phyloP scores from a whole-genome alignment of 2,888 invertebrate genomes.

The Eucera pruinosa region DNA sequence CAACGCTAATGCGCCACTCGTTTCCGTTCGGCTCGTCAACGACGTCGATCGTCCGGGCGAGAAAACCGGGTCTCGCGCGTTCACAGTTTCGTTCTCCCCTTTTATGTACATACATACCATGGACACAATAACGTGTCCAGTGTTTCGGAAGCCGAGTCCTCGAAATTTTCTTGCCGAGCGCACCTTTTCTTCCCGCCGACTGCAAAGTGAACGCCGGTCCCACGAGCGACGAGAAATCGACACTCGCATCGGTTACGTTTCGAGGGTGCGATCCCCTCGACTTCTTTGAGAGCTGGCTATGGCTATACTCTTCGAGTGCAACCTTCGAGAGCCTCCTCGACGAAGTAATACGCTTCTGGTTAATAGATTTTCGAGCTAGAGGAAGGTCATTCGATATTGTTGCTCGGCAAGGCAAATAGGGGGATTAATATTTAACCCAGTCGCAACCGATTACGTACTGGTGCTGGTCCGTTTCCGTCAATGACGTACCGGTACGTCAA shows the following conservation, averaged over 20 bases:
- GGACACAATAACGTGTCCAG: slow-evolving; percentile 50
- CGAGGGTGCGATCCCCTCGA: slow-evolving; percentile 58
- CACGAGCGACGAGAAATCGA: slow-evolving; percentile 65
- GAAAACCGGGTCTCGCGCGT: neutral
- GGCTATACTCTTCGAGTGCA: slow-evolving; percentile 30
- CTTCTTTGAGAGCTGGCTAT: slow-evolving; percentile 6
- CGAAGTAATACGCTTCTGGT: slow-evolving; percentile 7
- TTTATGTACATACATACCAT: neutral
- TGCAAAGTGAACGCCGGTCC: slow-evolving; percentile 70
- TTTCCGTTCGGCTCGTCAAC: slow-evolving; percentile 37
- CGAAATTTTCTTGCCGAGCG: slow-evolving; percentile 72
- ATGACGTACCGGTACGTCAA: too few relatives aligned
- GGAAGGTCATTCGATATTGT: slow-evolving; percentile 16
- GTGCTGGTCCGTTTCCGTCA: too few relatives aligned
- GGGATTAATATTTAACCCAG: slow-evolving; percentile 29
- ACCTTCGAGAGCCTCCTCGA: slow-evolving; percentile 33
- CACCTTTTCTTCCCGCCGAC: slow-evolving; percentile 67
- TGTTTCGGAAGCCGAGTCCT: slow-evolving; percentile 58
- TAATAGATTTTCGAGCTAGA: slow-evolving; percentile 5
- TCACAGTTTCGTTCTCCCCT: slow-evolving; percentile 23
- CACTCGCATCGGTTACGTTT: slow-evolving; percentile 65
- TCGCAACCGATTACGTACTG: too few relatives aligned
- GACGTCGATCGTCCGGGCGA: slow-evolving; percentile 3
- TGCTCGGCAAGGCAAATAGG: neutral
- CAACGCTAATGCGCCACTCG: slow-evolving; percentile 6